Percentiles rank a stretch among this genome's conserved stretches.
Conservation (phyloP, 2,113 vertebrate genomes). For the Gallinago undulata region DNA sequence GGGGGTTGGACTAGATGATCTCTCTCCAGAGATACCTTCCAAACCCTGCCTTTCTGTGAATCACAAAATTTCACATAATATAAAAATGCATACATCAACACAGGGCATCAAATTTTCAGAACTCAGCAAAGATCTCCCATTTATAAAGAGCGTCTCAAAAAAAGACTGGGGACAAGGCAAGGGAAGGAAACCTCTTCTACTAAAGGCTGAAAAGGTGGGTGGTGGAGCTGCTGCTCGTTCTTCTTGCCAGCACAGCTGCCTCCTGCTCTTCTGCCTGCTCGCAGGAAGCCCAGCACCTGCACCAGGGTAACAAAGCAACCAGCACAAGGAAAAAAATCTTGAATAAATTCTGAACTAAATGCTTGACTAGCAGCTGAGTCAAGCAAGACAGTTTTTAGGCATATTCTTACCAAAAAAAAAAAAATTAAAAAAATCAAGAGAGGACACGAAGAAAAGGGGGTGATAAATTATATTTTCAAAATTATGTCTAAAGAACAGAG, state of each 20-base stretch:
- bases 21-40: no score
- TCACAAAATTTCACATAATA: not conserved
- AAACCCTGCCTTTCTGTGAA: not conserved
- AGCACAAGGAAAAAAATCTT: not conserved
- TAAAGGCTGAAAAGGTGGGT: not conserved
- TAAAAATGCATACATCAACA: not conserved
- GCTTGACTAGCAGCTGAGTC: not conserved
- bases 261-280: not conserved
- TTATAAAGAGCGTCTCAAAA: not conserved
- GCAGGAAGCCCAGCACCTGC: not conserved
- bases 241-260: not conserved
- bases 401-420: not conserved
- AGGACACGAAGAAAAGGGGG: not conserved
- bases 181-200: not conserved
- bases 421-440: not conserved
- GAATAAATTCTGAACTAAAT: not conserved
- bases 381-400: not conserved
- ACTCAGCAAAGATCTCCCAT: not conserved
- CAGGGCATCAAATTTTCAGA: fast-evolving
- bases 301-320: not conserved
- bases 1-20: no score
- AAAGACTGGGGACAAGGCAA: not conserved
- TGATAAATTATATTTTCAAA: not conserved
- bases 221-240: not conserved
- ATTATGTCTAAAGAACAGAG: not conserved